phyloP scores from a whole-genome alignment of 2,888 invertebrate genomes.

The Thalpophila matura region DNA sequence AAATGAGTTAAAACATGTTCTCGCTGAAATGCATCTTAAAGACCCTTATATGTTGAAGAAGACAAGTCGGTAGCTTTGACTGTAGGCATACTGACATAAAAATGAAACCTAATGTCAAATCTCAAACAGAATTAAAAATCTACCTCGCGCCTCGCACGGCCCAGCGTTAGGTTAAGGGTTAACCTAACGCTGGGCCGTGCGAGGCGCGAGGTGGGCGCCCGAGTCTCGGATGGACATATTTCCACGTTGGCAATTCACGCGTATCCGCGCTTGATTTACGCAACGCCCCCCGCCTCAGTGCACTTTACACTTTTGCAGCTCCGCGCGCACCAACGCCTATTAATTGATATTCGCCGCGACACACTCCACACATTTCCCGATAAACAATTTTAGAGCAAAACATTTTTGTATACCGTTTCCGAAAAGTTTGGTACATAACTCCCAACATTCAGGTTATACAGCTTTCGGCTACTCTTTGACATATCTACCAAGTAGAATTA shows the following conservation, averaged over 20 bases:
- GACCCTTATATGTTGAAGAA: too few relatives aligned
- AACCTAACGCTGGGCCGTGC: not conserved
- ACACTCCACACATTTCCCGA: conserved; percentile 71
- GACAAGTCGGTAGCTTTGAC: too few relatives aligned
- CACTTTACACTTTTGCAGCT: conserved; percentile 90
- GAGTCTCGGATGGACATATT: conserved; percentile 69
- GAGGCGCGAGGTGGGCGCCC: conserved; percentile 16
- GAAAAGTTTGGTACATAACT: conserved; percentile 14
- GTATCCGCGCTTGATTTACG: conserved; percentile 86
- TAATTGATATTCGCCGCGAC: conserved; percentile 87
- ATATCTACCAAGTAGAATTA: conserved; percentile 20
- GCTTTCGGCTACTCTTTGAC: conserved; percentile 46
- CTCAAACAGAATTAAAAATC: not conserved
- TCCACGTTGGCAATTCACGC: conserved; percentile 83
- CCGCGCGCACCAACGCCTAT: conserved; percentile 84
- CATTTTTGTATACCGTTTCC: conserved; percentile 23
- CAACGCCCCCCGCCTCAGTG: conserved; percentile 85
- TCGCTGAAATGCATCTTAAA: too few relatives aligned
- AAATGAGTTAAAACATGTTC: too few relatives aligned
- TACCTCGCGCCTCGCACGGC: not conserved
- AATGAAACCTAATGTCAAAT: too few relatives aligned
- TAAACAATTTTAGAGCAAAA: conserved; percentile 53
- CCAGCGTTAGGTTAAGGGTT: not conserved
- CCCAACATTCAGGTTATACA: conserved; percentile 12
- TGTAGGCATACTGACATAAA: too few relatives aligned